phyloP scores from a whole-genome alignment of 2,113 vertebrate species.

The Apteryx owenii region DNA sequence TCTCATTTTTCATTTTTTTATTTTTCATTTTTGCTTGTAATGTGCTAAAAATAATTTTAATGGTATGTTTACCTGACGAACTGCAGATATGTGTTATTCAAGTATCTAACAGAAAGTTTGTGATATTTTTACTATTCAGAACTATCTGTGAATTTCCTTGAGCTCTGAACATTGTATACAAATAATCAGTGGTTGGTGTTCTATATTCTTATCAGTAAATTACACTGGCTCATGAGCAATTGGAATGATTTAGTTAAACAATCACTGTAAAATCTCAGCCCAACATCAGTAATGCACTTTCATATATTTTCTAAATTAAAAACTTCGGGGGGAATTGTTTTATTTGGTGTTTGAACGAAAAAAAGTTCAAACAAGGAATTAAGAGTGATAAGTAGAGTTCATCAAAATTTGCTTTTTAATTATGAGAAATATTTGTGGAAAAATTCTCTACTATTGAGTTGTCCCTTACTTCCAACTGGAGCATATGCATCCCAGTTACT shows the following conservation, averaged over 20 bases:
- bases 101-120: not conserved
- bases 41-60: not conserved
- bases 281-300: not conserved
- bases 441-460: not conserved
- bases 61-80: not conserved
- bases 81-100: not conserved
- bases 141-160: not conserved
- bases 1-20: slow-evolving; percentile 17
- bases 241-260: not conserved
- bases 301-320: not conserved
- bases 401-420: not conserved
- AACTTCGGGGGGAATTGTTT: not conserved
- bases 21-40: not conserved
- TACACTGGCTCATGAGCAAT: not conserved
- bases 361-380: not conserved
- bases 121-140: not conserved
- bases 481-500: not conserved
- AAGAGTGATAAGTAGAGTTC: not conserved
- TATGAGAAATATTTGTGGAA: not conserved
- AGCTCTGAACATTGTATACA: not conserved
- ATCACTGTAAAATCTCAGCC: not conserved
- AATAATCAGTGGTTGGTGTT: not conserved
- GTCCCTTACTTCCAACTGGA: not conserved
- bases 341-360: not conserved
- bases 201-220: not conserved